Evolutionary conservation across 1,140 invertebrate species (phyloP), one percentile per base, ranked within the genome.

Genomic region (Drosophila asahinai): DNA sequence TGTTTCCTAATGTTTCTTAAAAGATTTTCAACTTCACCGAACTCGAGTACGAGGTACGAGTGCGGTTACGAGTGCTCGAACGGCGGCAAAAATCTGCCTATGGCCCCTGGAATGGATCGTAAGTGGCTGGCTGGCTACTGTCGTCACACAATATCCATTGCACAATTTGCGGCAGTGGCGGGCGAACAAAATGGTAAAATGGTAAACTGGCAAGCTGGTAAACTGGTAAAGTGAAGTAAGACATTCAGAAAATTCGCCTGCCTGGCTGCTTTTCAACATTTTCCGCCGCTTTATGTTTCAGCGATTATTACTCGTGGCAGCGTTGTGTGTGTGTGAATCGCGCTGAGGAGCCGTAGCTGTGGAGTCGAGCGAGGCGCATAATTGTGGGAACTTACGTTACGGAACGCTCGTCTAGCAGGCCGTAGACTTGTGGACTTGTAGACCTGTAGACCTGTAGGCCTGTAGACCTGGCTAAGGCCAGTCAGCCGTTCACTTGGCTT

Each of bases 381-480:
- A 89, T 89, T 89, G 84, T 89, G 84, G 84, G 84, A 89, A 90
- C 83, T 78, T 87, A 83, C 78, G 84, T 87, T 87, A 89, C 84
- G 84, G 86, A 84, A 87, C 84, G 81, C 62, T 86, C 76, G 83
- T 86, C 83, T 86, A 82, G 83, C 79, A 57, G 47, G 38, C 67
- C 55, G 78, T 59, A 86, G 82, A 84, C 83, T 55, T 68, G 64
- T 61, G 48, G 55, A 65, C 58, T 77, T 48, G 64, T 60, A 49
- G 75, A 68, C 57, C 42, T 51, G 43, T 74, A 63, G 70, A 51
- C 80, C 71, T 75, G 62, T 49, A 25, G 22, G 14, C 47, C 47
- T 49, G 63, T 74, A 55, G 70, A 64, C 80, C 72, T 65, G 66
- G 66, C 72, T 86, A 81, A 84, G 81, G 73, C 72, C 81, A 83